These are phyloP conservation scores for Dolichotis patagonum DNA, from an alignment of 2,113 vertebrate genomes.

Conservation along the genomic window DNA sequence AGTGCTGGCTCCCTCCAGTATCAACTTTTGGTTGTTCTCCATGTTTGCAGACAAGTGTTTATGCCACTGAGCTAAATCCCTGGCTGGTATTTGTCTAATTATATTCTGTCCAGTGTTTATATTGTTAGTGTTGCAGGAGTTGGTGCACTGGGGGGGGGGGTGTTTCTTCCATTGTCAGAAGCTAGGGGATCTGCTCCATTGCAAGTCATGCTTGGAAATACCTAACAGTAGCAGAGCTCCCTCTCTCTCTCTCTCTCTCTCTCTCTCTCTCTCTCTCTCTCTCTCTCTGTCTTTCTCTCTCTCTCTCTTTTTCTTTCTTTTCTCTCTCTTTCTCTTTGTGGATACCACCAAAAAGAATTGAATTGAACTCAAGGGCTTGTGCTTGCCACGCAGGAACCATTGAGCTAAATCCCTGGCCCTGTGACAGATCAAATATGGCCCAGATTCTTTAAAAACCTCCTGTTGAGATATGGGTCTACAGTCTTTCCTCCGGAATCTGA, in stretches of 20 bases:
- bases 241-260: too few species aligned
- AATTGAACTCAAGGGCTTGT: too few species aligned
- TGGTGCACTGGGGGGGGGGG: background rate
- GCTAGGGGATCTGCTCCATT: background rate
- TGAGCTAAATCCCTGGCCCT: too few species aligned
- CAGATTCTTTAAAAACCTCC: background rate
- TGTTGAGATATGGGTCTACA: background rate
- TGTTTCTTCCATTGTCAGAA: constrained; percentile 30
- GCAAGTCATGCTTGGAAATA: background rate
- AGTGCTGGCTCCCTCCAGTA: background rate
- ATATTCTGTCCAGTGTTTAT: constrained; percentile 6
- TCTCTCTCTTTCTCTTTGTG: too few species aligned
- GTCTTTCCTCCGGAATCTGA: background rate
- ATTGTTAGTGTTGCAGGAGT: background rate
- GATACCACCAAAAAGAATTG: too few species aligned
- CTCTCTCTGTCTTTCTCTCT: too few species aligned
- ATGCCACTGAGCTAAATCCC: too few species aligned
- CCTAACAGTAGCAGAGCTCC: background rate
- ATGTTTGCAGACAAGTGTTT: too few species aligned
- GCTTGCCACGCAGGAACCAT: too few species aligned
- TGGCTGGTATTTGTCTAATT: constrained; percentile 23
- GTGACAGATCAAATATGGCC: background rate
- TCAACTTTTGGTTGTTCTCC: constrained; percentile 31
- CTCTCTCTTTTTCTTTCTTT: too few species aligned
- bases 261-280: too few species aligned